Percentiles rank a stretch among this genome's conserved stretches.
Evolutionary conservation across 2,888 invertebrate species (phyloP).

Genomic region (Drosophila picticornis): DNA sequence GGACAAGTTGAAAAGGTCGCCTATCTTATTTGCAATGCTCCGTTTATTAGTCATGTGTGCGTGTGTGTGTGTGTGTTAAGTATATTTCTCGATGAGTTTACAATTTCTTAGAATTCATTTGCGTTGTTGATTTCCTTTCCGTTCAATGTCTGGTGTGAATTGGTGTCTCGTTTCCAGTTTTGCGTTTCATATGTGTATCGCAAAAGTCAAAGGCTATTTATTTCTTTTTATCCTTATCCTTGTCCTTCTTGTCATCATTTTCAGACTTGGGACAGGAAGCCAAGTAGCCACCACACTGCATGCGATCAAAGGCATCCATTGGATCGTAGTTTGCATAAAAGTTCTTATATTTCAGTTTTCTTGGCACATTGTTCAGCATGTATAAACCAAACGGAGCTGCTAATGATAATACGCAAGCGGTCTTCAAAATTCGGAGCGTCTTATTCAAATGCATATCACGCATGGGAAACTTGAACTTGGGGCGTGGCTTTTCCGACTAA

Average conservation of each 20-base stretch:
- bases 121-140: conserved; percentile 34
- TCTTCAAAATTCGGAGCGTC: conserved; percentile 23
- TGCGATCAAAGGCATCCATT: conserved; percentile 63
- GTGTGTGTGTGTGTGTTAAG: not conserved
- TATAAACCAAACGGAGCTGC: conserved; percentile 23
- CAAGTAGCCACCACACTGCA: conserved; percentile 51
- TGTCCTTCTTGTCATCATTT: conserved; percentile 44
- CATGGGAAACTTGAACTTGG: conserved; percentile 69
- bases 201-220: not conserved
- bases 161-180: not conserved
- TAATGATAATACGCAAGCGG: conserved; percentile 45
- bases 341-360: conserved; percentile 32
- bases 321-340: conserved; percentile 65
- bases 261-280: conserved; percentile 30
- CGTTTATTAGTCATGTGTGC: conserved; percentile 29
- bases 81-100: conserved; percentile 6
- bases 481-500: conserved; percentile 6
- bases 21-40: conserved; percentile 58
- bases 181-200: not conserved
- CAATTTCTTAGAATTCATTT: conserved; percentile 45
- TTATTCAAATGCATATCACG: conserved; percentile 44
- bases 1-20: not conserved
- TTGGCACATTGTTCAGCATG: conserved; percentile 33
- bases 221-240: conserved; percentile 16
- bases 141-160: conserved; percentile 10